Conservation (phyloP, 2,888 invertebrate species). For the Lepidochitona cinerea region DNA sequence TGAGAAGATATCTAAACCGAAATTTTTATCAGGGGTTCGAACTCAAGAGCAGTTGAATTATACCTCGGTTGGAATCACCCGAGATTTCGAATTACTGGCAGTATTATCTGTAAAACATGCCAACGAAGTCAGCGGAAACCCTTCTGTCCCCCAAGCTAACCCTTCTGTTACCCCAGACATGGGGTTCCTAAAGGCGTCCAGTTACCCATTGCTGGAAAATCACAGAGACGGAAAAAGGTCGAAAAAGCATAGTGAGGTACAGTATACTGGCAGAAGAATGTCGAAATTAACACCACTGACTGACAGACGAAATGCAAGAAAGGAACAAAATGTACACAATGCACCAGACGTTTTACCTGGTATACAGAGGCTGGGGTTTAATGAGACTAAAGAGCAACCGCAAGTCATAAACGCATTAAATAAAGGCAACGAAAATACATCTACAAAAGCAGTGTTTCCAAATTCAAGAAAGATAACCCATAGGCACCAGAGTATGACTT, state of each 20-base stretch:
- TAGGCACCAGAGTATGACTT: neutral
- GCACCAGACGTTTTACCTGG: too few species aligned
- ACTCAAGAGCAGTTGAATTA: neutral
- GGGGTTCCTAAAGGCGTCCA: neutral
- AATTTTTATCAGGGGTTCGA: slow-evolving; percentile 27
- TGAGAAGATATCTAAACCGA: slow-evolving; percentile 35
- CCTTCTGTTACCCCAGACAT: neutral
- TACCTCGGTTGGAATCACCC: neutral
- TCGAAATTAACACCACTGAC: too few species aligned
- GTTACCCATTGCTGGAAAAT: too few species aligned
- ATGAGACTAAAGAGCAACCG: too few species aligned
- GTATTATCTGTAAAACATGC: neutral
- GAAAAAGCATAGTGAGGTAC: too few species aligned
- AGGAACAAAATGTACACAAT: too few species aligned
- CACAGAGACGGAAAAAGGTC: neutral
- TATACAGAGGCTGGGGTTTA: too few species aligned
- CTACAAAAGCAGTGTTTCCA: too few species aligned
- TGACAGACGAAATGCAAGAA: too few species aligned
- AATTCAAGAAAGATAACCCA: neutral
- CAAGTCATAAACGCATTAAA: too few species aligned
- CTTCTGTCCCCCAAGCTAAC: neutral
- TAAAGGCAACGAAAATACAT: too few species aligned
- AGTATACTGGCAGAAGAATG: too few species aligned
- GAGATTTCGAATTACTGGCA: neutral
- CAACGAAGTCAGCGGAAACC: neutral